Base-by-base conservation (phyloP, 2,113 vertebrate species). In the Carassius auratus region DNA sequence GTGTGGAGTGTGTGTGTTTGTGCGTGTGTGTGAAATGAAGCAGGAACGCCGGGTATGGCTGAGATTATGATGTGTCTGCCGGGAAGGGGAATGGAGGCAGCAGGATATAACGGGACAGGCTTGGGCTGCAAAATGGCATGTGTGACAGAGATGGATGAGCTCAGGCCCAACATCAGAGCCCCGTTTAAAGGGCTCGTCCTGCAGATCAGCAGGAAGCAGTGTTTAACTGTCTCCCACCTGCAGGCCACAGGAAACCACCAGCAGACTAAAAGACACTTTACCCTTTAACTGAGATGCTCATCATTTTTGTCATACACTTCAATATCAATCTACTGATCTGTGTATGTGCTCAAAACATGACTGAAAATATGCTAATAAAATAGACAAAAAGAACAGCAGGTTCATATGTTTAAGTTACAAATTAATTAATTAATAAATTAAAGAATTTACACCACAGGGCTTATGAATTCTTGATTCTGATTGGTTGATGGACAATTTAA, bases 81-180 rank as follows among this genome's bases (percentile, higher is more conserved):
- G 68, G 85, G 74, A 80, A 69, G 76, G 48, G 78, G 78, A 83
- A 84, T 78, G 33, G 78, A 87, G 86, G 79, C 76, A 86, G 85
- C 86, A 83, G 87, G 89, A 91, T 86, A 84, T 84, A 78, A 83
- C 85, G 59, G 74, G 64, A 86, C 75, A 86, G 69, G 69, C 86
- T 69, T 84, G 73, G 80, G 66, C 86, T 83, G 75, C 89, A 88
- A 91, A 89, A 89, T 90, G 88, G 87, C 89, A 89, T 74, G 83
- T 62, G 84, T 87, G 92, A 89, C 91, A 92, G 87, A 92, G 91
- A 93, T 91, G 90, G 88, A 93, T 93, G 92, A 81, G 66, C 86
- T 76, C 68, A 80, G 15, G 69, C 87, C 55, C 87, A 87, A 90
- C 86, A 92, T 93, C 89, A 89, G 82, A 89, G 82, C 64, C 48